Evolutionary conservation across 1,140 invertebrate genomes (phyloP).

Genomic region (Drosophila arawakana): DNA sequence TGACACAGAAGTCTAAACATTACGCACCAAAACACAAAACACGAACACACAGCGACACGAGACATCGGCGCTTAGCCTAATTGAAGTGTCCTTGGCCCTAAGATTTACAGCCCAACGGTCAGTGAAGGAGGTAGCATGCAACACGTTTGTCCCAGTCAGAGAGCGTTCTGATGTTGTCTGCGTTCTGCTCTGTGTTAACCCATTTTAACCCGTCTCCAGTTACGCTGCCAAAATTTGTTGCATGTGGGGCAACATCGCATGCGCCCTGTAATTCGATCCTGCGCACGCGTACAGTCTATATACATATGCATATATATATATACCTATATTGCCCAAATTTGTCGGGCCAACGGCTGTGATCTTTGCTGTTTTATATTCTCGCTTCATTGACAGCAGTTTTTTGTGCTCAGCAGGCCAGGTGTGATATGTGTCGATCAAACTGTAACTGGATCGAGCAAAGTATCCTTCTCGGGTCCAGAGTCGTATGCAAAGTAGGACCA

Average conservation of each 20-base stretch:
- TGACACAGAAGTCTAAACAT: slow-evolving; percentile 48
- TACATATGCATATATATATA: background rate
- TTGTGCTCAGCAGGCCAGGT: slow-evolving; percentile 50
- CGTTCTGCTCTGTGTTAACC: slow-evolving; percentile 4
- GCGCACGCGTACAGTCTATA: slow-evolving; percentile 62
- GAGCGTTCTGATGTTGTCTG: slow-evolving; percentile 44
- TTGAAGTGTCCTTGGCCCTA: slow-evolving; percentile 66
- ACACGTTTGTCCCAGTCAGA: slow-evolving; percentile 38
- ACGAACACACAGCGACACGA: slow-evolving; percentile 33
- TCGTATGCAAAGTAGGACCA: slow-evolving; percentile 69
- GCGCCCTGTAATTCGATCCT: slow-evolving; percentile 62
- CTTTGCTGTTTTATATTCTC: slow-evolving; percentile 48
- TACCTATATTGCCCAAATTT: slow-evolving; percentile 12
- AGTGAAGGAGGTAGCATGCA: slow-evolving; percentile 31
- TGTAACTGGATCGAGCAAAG: slow-evolving; percentile 55
- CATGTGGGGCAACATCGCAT: slow-evolving; percentile 34
- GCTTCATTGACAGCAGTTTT: slow-evolving; percentile 38
- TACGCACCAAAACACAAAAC: background rate
- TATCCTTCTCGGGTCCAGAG: slow-evolving; percentile 21
- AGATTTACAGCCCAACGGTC: slow-evolving; percentile 49
- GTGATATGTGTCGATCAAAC: slow-evolving; percentile 64
- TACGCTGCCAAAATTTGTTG: slow-evolving; percentile 23
- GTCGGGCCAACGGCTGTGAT: slow-evolving; percentile 70
- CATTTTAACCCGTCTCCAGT: slow-evolving; percentile 38
- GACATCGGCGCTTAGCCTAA: slow-evolving; percentile 70